These are phyloP conservation scores for Montipora foliosa DNA, from an alignment of 64 coral and sea anemone species.

Conservation along the genomic window DNA sequence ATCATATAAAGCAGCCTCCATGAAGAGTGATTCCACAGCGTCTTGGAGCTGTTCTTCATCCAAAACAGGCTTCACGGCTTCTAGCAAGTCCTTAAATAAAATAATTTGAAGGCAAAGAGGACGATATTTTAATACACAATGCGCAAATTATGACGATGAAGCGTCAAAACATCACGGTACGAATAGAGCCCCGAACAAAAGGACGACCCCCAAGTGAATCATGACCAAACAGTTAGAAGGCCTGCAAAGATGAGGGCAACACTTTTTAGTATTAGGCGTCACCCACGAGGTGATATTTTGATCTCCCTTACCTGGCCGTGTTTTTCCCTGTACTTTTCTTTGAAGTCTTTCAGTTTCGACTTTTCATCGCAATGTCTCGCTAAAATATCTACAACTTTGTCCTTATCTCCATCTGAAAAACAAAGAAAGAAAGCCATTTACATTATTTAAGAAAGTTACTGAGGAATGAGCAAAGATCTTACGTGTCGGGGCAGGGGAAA, in stretches of 20 bases:
- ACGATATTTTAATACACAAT: neutral
- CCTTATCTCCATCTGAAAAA: constrained; percentile 58
- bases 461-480: neutral
- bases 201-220: too few species aligned
- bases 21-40: constrained; percentile 57
- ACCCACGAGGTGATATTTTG: neutral
- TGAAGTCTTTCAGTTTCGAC: constrained; percentile 53
- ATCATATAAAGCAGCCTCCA: constrained; percentile 33
- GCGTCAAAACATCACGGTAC: too few species aligned
- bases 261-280: too few species aligned
- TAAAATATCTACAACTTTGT: constrained; percentile 69
- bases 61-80: constrained; percentile 63
- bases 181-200: too few species aligned
- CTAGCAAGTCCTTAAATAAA: constrained; percentile 52
- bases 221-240: too few species aligned
- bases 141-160: neutral
- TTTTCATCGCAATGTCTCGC: constrained; percentile 69
- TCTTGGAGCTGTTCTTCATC: constrained; percentile 63
- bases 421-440: neutral
- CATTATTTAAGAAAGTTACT: neutral
- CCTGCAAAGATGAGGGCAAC: too few species aligned
- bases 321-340: constrained; percentile 73
- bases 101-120: neutral
- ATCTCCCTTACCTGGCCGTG: constrained; percentile 49
- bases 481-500: neutral